phyloP scores from a whole-genome alignment of 2,113 vertebrate genomes.

The Epinephelus cyanopodus region DNA sequence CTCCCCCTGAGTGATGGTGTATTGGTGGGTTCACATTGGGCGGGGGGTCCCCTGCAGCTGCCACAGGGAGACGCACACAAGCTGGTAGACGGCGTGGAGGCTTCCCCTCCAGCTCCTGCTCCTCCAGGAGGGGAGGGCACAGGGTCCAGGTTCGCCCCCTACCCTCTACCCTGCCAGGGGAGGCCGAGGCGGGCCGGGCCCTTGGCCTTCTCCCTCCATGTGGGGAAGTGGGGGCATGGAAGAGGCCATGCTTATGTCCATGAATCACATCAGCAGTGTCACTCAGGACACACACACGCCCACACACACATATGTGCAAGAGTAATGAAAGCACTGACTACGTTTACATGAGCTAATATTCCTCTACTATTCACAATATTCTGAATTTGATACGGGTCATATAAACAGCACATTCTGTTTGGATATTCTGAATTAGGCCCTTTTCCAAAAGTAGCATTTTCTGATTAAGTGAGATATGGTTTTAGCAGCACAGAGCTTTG shows the following conservation, averaged over 20 bases:
- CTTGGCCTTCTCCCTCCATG: constrained; percentile 58
- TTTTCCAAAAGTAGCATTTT: no score
- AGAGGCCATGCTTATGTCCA: constrained; percentile 45
- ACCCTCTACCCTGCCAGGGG: constrained; percentile 56
- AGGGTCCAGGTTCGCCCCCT: constrained; percentile 78
- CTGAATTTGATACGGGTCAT: no score
- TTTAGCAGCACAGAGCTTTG: no score
- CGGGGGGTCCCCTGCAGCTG: constrained; percentile 81
- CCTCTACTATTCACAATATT: no score
- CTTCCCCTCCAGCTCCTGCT: constrained; percentile 70
- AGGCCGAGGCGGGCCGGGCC: constrained; percentile 71
- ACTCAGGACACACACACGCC: constrained; percentile 41
- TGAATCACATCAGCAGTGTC: constrained; percentile 66
- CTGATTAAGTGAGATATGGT: no score
- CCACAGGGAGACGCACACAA: constrained; percentile 84
- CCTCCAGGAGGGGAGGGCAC: constrained; percentile 42
- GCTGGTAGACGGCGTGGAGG: constrained; percentile 79
- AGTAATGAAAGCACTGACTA: constrained; percentile 27
- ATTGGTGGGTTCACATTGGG: constrained; percentile 65
- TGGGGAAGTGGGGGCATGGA: constrained; percentile 46
- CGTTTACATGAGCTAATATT: no score
- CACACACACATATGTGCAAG: constrained; percentile 5
- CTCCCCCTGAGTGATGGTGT: constrained; percentile 69
- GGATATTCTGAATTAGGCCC: no score
- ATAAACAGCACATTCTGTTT: no score